These are phyloP conservation scores for Steinernema hermaphroditum DNA, from an alignment of 2,888 invertebrate species.

Conservation along the genomic window DNA sequence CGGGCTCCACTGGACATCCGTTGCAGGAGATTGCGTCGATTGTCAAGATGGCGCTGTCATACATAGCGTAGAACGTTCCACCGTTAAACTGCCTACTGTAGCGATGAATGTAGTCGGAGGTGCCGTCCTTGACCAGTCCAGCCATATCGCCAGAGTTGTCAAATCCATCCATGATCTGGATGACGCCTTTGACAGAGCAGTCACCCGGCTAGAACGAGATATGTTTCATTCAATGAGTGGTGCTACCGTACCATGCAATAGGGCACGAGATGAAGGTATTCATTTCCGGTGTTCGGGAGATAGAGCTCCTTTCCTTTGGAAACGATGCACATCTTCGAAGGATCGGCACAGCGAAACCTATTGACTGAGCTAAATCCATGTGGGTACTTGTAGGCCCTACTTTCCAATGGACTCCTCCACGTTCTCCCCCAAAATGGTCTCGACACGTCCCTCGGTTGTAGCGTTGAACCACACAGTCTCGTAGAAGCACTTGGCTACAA, in stretches of 20 bases:
- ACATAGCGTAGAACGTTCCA: background rate
- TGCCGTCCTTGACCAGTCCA: background rate
- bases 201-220: background rate
- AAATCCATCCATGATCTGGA: background rate
- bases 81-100: background rate
- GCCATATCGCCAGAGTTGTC: background rate
- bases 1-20: background rate
- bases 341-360: slow-evolving; percentile 1
- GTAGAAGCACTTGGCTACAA: background rate
- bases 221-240: too few species aligned
- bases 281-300: background rate
- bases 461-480: background rate
- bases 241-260: background rate
- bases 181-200: background rate
- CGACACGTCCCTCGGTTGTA: background rate
- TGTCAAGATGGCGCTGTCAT: slow-evolving; percentile 3
- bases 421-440: background rate
- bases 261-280: background rate
- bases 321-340: background rate
- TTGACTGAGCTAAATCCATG: too few species aligned
- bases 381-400: background rate
- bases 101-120: background rate
- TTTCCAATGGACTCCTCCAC: background rate
- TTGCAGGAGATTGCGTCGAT: slow-evolving; percentile 10
- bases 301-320: background rate